Evolutionary conservation across 2,113 vertebrate species (phyloP).

Genomic region (Romanogobio albipinnatus): DNA sequence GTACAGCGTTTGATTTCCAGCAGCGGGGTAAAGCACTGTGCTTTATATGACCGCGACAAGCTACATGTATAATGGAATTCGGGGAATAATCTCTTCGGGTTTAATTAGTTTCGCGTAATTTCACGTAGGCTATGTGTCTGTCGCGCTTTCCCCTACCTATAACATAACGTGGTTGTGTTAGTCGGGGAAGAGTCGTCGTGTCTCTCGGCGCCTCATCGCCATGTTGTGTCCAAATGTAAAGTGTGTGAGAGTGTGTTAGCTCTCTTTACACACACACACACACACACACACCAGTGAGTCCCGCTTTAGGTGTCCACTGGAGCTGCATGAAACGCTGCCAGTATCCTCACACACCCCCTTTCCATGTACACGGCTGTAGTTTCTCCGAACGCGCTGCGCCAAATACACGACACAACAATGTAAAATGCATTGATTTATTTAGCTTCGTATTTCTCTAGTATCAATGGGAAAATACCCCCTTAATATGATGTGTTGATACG

Average conservation of each 20-base stretch:
- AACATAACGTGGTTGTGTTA: slow-evolving; percentile 60
- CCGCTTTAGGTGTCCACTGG: slow-evolving; percentile 62
- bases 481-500: no score
- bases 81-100: slow-evolving; percentile 63
- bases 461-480: not conserved
- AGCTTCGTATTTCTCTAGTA: not conserved
- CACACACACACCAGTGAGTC: slow-evolving; percentile 64
- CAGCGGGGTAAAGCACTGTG: slow-evolving; percentile 68
- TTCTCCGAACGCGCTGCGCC: slow-evolving; percentile 23
- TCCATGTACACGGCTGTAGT: slow-evolving; percentile 42
- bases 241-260: slow-evolving; percentile 63
- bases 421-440: slow-evolving; percentile 7
- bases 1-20: slow-evolving; percentile 77
- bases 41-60: slow-evolving; percentile 64
- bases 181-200: slow-evolving; percentile 75
- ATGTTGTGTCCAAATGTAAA: slow-evolving; percentile 78
- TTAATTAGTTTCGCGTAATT: slow-evolving; percentile 54
- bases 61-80: slow-evolving; percentile 70
- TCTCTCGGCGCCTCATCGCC: slow-evolving; percentile 80
- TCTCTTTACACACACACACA: slow-evolving; percentile 48
- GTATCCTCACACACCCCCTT: slow-evolving; percentile 65
- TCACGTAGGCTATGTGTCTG: slow-evolving; percentile 54
- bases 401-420: not conserved
- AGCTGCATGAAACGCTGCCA: slow-evolving; percentile 68
- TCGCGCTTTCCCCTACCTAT: slow-evolving; percentile 52